A percentile compares a stretch with the other conserved stretches of the same genome.
These are phyloP conservation scores for Pipistrellus pipistrellus DNA, from an alignment of 2,797 vertebrate species.

Conservation along the genomic window DNA sequence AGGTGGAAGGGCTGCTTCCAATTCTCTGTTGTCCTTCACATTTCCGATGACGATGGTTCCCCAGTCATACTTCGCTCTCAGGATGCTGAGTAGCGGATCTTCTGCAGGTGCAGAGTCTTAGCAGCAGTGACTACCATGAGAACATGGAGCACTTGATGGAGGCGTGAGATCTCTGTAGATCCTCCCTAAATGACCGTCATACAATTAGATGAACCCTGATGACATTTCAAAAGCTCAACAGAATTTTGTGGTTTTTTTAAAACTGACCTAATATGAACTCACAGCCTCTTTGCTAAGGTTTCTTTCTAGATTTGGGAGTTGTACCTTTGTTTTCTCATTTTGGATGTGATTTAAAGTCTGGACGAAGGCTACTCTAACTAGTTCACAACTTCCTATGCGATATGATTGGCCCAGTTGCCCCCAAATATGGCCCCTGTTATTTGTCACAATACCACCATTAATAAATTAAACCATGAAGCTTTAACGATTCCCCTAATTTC, in stretches of 20 bases:
- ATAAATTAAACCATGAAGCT: not conserved
- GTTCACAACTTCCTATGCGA: not conserved
- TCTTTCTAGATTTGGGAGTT: not conserved
- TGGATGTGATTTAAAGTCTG: not conserved
- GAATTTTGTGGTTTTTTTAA: not conserved
- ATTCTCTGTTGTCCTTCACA: not conserved
- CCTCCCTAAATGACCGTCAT: not conserved
- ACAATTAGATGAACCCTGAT: not conserved
- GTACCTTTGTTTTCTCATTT: slow-evolving; percentile 23
- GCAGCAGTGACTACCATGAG: not conserved
- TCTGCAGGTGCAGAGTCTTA: not conserved
- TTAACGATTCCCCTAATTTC: slow-evolving; percentile 3
- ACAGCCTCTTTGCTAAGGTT: not conserved
- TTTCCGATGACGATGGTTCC: not conserved
- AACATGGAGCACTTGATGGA: not conserved
- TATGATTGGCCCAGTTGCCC: not conserved
- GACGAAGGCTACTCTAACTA: not conserved
- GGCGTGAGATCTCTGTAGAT: not conserved
- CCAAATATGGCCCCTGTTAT: not conserved
- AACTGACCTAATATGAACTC: not conserved
- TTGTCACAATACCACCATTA: not conserved
- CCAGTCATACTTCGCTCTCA: not conserved
- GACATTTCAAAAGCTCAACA: not conserved
- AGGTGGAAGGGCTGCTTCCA: not conserved
- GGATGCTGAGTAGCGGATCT: not conserved